Conservation (phyloP, 2,888 invertebrate genomes). For the Peribatodes rhomboidaria region DNA sequence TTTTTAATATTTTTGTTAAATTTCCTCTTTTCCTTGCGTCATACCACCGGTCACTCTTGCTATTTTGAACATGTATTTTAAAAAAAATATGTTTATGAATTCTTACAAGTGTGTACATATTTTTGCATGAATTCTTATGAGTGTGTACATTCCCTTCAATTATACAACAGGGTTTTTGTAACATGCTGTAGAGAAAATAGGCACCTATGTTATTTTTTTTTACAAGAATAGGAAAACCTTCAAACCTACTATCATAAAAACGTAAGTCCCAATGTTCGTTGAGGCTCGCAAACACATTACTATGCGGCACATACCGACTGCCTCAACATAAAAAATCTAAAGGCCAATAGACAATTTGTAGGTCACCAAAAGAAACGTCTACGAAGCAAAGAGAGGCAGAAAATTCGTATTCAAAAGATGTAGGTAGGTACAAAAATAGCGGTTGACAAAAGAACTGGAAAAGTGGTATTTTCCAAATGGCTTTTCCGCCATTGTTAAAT, state of each 20-base stretch:
- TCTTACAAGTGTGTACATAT: no score
- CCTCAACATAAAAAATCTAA: constrained; percentile 58
- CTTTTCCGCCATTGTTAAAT: not conserved
- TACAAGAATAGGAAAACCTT: constrained; percentile 1
- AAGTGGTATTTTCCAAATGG: not conserved
- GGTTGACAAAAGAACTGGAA: constrained; percentile 16
- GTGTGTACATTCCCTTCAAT: no score
- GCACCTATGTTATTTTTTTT: not conserved
- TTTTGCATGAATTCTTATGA: no score
- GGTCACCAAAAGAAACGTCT: constrained; percentile 52
- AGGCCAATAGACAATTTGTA: constrained; percentile 53
- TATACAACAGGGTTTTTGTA: no score
- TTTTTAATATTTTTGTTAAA: no score
- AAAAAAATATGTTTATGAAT: no score
- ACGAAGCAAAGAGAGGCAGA: constrained; percentile 12
- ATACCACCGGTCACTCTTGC: no score
- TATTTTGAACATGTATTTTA: no score
- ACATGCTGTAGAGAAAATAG: no score
- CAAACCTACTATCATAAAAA: constrained; percentile 13
- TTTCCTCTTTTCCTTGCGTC: no score
- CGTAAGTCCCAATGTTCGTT: constrained; percentile 7
- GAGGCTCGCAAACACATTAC: constrained; percentile 47
- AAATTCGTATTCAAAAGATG: constrained; percentile 22
- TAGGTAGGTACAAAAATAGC: constrained; percentile 11
- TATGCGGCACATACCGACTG: constrained; percentile 47